Percentiles rank a stretch among this genome's conserved stretches.
These are phyloP conservation scores for Halcyon chelicuti DNA, from an alignment of 2,797 vertebrate genomes.

Conservation along the genomic window DNA sequence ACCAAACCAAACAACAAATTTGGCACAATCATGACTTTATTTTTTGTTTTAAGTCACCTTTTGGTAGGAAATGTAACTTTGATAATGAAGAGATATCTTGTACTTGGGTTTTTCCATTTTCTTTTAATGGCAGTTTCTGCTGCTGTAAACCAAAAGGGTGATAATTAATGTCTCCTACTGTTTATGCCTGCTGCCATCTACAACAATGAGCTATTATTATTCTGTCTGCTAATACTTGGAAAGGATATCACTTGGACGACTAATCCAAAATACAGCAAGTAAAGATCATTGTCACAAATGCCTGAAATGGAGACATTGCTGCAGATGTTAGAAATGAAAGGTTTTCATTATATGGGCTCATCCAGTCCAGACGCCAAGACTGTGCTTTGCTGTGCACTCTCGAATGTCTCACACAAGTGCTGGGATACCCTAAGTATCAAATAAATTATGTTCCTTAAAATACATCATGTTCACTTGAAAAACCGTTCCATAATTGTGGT, in stretches of 20 bases:
- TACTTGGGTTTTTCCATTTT: not conserved
- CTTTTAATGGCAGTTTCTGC: conserved; percentile 6
- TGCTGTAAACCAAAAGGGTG: not conserved
- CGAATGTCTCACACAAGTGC: not conserved
- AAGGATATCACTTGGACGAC: not conserved
- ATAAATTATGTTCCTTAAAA: not conserved
- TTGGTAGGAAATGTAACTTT: not conserved
- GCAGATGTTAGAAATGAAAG: conserved; percentile 12
- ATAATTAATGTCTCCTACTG: conserved; percentile 45
- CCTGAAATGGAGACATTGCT: conserved; percentile 17
- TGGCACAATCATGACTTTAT: not conserved
- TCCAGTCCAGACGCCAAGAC: not conserved
- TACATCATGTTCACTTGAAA: not conserved
- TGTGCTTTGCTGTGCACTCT: not conserved
- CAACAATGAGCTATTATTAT: conserved; percentile 23
- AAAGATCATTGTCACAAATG: conserved; percentile 21
- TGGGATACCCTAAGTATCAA: not conserved
- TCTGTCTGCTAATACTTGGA: conserved; percentile 40
- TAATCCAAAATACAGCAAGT: conserved; percentile 35
- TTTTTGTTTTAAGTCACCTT: not conserved
- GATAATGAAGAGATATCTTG: not conserved
- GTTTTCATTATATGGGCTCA: not conserved
- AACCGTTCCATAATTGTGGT: not conserved
- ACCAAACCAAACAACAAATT: not conserved
- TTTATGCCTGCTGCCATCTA: conserved; percentile 38